Percentiles rank a stretch among this genome's conserved stretches.
These are phyloP conservation scores for Ornithoptera priamus DNA, from an alignment of 2,888 invertebrate species.

Conservation along the genomic window DNA sequence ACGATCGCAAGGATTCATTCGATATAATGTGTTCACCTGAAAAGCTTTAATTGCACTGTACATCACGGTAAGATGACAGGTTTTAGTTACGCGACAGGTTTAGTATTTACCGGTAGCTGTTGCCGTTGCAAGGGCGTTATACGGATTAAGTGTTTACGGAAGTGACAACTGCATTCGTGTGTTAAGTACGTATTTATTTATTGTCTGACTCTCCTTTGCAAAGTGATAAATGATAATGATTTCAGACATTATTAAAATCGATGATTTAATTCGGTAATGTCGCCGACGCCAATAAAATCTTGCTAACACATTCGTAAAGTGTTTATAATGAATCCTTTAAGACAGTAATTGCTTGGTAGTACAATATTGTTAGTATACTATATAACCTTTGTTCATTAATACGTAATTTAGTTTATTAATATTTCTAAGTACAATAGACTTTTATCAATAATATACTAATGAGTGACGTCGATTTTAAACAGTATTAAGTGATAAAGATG, in stretches of 20 bases:
- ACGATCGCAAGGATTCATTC: background rate
- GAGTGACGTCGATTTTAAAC: no score
- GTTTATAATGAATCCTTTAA: background rate
- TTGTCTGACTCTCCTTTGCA: background rate
- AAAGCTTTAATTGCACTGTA: background rate
- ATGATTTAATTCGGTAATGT: background rate
- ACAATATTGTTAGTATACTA: background rate
- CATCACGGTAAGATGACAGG: constrained; percentile 7
- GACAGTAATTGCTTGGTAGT: background rate
- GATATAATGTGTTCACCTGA: constrained; percentile 7
- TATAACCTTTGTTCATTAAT: background rate
- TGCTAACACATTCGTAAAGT: background rate
- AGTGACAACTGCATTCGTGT: constrained; percentile 6
- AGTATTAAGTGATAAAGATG: no score
- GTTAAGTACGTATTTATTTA: constrained; percentile 7
- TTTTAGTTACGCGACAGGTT: constrained; percentile 14
- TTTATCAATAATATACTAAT: no score
- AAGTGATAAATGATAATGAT: background rate
- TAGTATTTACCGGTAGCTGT: constrained; percentile 14
- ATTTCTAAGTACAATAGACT: background rate
- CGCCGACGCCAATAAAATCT: background rate
- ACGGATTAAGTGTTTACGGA: constrained; percentile 11
- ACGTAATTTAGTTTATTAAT: background rate
- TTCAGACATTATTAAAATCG: background rate
- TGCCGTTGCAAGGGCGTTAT: constrained; percentile 4